phyloP scores from a whole-genome alignment of 2,888 invertebrate species.

The Scotopteryx bipunctaria region DNA sequence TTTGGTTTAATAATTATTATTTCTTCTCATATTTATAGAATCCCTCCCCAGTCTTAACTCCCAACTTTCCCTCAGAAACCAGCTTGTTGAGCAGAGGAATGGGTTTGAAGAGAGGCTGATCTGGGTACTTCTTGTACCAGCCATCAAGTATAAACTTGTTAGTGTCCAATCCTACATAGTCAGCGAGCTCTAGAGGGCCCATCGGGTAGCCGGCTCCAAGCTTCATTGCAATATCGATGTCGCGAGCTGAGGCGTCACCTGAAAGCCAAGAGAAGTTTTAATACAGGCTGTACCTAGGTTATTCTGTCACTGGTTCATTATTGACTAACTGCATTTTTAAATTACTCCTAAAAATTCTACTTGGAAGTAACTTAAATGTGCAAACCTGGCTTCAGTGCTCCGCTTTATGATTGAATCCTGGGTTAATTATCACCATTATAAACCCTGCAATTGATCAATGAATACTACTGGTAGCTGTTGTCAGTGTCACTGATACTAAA shows the following conservation, averaged over 20 bases:
- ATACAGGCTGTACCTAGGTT: too few species aligned
- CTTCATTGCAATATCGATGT: slow-evolving; percentile 95
- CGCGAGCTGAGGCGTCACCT: slow-evolving; percentile 87
- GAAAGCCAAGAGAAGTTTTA: slow-evolving; percentile 18
- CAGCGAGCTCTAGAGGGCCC: slow-evolving; percentile 93
- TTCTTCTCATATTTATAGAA: slow-evolving; percentile 88
- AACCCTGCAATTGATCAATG: too few species aligned
- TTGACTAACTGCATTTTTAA: too few species aligned
- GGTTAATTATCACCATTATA: too few species aligned
- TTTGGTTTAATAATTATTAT: slow-evolving; percentile 40
- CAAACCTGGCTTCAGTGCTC: too few species aligned
- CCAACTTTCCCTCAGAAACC: slow-evolving; percentile 90
- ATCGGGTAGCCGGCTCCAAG: slow-evolving; percentile 93
- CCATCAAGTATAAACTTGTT: slow-evolving; percentile 89
- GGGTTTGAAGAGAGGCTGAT: slow-evolving; percentile 49
- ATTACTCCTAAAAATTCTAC: too few species aligned
- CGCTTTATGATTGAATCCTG: too few species aligned
- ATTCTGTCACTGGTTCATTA: too few species aligned
- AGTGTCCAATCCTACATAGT: slow-evolving; percentile 94
- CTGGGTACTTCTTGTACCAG: slow-evolving; percentile 86
- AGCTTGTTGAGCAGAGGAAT: slow-evolving; percentile 82
- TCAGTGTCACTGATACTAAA: too few species aligned
- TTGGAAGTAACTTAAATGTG: too few species aligned
- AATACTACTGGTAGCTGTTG: too few species aligned
- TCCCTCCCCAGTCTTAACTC: slow-evolving; percentile 92